Conservation (phyloP, 2,888 invertebrate genomes). For the Melanostoma mellinum region DNA sequence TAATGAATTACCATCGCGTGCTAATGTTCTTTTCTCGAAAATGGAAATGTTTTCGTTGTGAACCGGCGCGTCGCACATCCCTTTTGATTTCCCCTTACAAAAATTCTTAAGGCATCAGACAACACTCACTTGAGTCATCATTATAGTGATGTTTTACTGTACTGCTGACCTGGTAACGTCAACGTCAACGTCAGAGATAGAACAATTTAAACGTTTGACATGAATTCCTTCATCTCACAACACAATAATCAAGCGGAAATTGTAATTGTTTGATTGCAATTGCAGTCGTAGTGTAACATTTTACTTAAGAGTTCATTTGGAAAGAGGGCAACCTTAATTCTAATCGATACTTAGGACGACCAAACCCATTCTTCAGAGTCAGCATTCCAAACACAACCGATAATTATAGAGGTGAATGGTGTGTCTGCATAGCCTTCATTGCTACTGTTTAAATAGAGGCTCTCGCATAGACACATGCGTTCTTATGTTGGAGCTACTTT, state of each 20-base stretch:
- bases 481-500: slow-evolving; percentile 3
- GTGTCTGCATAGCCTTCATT: slow-evolving; percentile 6
- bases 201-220: slow-evolving; percentile 42
- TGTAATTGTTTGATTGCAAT: slow-evolving; percentile 34
- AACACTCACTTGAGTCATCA: not conserved
- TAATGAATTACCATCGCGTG: too few relatives aligned
- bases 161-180: slow-evolving; percentile 52
- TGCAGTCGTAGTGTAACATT: slow-evolving; percentile 14
- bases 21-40: too few relatives aligned
- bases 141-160: slow-evolving; percentile 3
- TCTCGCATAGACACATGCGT: slow-evolving; percentile 12
- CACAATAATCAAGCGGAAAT: slow-evolving; percentile 49
- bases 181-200: not conserved
- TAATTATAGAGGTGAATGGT: slow-evolving; percentile 38
- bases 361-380: slow-evolving; percentile 35
- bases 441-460: slow-evolving; percentile 40
- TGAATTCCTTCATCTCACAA: slow-evolving; percentile 24
- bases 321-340: slow-evolving; percentile 25
- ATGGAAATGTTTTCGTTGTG: too few relatives aligned
- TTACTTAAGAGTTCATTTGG: slow-evolving; percentile 15
- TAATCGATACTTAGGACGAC: slow-evolving; percentile 23
- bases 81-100: too few relatives aligned
- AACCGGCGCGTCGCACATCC: too few relatives aligned
- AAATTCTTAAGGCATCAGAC: too few relatives aligned
- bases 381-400: slow-evolving; percentile 39